A percentile compares a stretch with the other conserved stretches of the same genome.
Evolutionary conservation across 2,113 vertebrate genomes (phyloP).

Genomic region (Chrysochloris asiatica): DNA sequence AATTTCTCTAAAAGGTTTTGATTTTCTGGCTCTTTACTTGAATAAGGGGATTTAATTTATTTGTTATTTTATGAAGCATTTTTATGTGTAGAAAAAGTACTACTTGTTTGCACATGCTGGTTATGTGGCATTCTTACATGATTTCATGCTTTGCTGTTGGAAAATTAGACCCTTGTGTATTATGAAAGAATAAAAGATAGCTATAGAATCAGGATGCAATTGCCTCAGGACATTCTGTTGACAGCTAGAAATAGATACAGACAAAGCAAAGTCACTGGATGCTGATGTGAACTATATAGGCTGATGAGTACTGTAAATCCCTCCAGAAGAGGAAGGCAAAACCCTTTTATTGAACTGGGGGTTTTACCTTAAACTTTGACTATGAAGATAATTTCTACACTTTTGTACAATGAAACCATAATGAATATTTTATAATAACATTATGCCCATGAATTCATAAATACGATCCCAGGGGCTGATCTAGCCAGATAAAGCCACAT

Average conservation of each 20-base stretch:
- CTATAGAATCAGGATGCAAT: slow-evolving; percentile 92
- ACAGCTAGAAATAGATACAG: slow-evolving; percentile 96
- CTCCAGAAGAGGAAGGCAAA: slow-evolving; percentile 84
- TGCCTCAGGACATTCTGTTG: slow-evolving; percentile 96
- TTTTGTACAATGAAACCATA: slow-evolving; percentile 67
- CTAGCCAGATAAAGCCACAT: slow-evolving; percentile 49
- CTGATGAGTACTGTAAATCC: slow-evolving; percentile 91
- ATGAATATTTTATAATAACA: slow-evolving; percentile 77
- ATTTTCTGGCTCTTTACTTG: slow-evolving; percentile 84
- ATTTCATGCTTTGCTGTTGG: slow-evolving; percentile 99
- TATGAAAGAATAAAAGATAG: slow-evolving; percentile 92
- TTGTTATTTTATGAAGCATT: slow-evolving; percentile 92
- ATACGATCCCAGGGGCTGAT: slow-evolving; percentile 27
- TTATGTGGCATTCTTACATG: slow-evolving; percentile 94
- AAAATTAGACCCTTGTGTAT: slow-evolving; percentile 96
- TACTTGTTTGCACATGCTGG: slow-evolving; percentile 91
- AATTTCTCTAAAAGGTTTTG: slow-evolving; percentile 76
- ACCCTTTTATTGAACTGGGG: slow-evolving; percentile 76
- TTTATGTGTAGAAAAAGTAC: slow-evolving; percentile 88
- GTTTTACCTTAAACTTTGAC: slow-evolving; percentile 74
- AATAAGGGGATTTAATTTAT: slow-evolving; percentile 89
- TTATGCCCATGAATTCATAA: slow-evolving; percentile 61
- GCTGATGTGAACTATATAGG: slow-evolving; percentile 95
- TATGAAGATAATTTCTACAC: slow-evolving; percentile 53
- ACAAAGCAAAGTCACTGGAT: slow-evolving; percentile 93